Evolutionary conservation across 2,888 invertebrate genomes (phyloP).

Genomic region (Nesidiocoris tenuis): DNA sequence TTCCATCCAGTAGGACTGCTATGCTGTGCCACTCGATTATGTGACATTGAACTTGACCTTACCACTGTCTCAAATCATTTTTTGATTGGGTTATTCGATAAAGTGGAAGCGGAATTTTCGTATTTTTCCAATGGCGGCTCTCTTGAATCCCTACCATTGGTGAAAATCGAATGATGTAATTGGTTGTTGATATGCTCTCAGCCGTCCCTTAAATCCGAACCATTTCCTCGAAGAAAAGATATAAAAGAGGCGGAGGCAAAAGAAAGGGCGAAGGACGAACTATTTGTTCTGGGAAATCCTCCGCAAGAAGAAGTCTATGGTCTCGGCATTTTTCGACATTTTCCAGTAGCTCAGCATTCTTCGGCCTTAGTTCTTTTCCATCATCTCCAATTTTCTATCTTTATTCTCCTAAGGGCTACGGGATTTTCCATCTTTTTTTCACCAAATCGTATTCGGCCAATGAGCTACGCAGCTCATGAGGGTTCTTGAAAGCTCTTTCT

Average conservation of each 20-base stretch:
- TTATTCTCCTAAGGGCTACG: background rate
- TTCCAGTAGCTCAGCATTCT: background rate
- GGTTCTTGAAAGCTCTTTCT: background rate
- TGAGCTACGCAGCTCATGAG: background rate
- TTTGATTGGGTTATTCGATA: too few species aligned
- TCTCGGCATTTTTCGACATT: background rate
- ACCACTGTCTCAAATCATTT: too few species aligned
- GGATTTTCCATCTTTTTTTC: background rate
- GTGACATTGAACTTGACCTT: too few species aligned
- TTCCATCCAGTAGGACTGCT: too few species aligned
- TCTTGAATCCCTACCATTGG: too few species aligned
- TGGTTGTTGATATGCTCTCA: slow-evolving; percentile 30
- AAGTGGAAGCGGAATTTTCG: too few species aligned
- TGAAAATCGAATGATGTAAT: too few species aligned
- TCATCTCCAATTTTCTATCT: background rate
- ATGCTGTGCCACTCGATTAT: too few species aligned
- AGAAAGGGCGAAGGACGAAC: slow-evolving; percentile 5
- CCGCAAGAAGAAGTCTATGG: background rate
- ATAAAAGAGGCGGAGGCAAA: background rate
- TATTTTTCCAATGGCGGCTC: too few species aligned
- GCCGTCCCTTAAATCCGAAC: slow-evolving; percentile 18
- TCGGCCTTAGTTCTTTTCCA: background rate
- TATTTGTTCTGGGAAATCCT: slow-evolving; percentile 22
- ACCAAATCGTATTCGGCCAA: background rate
- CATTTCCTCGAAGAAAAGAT: slow-evolving; percentile 14